Base-by-base conservation (phyloP, 1,140 invertebrate species). In the Drosophila willistoni region DNA sequence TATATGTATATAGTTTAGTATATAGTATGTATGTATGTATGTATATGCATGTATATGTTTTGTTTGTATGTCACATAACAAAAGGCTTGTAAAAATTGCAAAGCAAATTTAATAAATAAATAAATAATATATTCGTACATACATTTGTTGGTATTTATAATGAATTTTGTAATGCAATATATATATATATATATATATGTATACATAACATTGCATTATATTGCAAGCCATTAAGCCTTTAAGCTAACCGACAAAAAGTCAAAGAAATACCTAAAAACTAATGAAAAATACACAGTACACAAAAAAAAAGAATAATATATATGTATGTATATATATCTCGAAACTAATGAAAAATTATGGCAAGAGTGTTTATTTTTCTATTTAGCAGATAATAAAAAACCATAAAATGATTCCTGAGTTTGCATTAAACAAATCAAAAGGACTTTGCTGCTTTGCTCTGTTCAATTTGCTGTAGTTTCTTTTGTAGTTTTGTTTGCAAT, bases 351-450 rank as follows among this genome's bases (percentile, higher is more conserved):
- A 65, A 39, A 79, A 73, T 59, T 36, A 56, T 69, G 72, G 61
- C 65, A 71, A 55, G 29, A 29, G 7, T 6, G 1, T 29, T 29
- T 29, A 29, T 29, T 29, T 29, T 29, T 29, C 29, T 29, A 51
- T 56, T 56, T 33, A n/a, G 72, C 66, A 29, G 29, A 7, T 29
- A 55, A 51, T 51, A 22, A 51, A 51, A 51, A 51, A 51, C 44
- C 44, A 51, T 51, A 51, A 84, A 85, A 90, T 75, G 71, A 78
- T 66, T 77, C 72, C 81, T 79, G 85, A 77, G 81, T 71, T 89
- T 73, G 78, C 81, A 63, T 73, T 17, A 56, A 60, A 54, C 42
- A 51, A 41, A 56, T 42, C 25, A 14, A 60, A 17, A 17, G 9
- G 2, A 54, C 41, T 61, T 62, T 61, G 44, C 64, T 29, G 29